A percentile compares a stretch with the other conserved stretches of the same genome.
Conservation (phyloP, 2,797 vertebrate species). For the Enteromius trimaculatus region DNA sequence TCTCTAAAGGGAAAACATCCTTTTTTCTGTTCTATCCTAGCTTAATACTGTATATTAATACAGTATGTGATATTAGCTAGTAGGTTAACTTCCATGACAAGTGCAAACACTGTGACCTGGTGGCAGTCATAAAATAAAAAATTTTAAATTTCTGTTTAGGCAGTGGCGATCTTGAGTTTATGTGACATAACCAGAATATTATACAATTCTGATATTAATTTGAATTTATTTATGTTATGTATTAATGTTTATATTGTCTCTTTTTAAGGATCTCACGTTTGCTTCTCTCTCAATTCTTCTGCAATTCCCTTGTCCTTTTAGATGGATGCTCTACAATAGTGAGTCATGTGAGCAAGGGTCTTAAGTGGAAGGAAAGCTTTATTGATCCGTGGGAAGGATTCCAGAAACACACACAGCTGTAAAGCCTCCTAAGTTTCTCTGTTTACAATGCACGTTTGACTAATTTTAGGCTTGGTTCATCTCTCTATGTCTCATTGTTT, state of each 20-base stretch:
- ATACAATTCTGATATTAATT: background rate
- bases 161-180: background rate
- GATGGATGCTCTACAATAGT: slow-evolving; percentile 42
- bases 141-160: background rate
- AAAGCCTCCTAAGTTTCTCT: slow-evolving; percentile 23
- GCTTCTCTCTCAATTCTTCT: slow-evolving; percentile 16
- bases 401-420: slow-evolving; percentile 46
- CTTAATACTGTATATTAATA: background rate
- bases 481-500: background rate
- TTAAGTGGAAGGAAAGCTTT: slow-evolving; percentile 58
- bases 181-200: background rate
- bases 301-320: slow-evolving; percentile 39
- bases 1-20: background rate
- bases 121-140: too few relatives aligned
- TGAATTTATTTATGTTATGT: background rate
- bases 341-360: slow-evolving; percentile 55
- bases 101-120: background rate
- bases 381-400: slow-evolving; percentile 60
- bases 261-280: background rate
- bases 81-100: background rate
- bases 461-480: slow-evolving; percentile 1
- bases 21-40: background rate
- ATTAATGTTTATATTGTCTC: background rate
- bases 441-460: background rate
- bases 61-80: background rate